phyloP scores from a whole-genome alignment of 2,113 vertebrate genomes.

The Orcinus orca region DNA sequence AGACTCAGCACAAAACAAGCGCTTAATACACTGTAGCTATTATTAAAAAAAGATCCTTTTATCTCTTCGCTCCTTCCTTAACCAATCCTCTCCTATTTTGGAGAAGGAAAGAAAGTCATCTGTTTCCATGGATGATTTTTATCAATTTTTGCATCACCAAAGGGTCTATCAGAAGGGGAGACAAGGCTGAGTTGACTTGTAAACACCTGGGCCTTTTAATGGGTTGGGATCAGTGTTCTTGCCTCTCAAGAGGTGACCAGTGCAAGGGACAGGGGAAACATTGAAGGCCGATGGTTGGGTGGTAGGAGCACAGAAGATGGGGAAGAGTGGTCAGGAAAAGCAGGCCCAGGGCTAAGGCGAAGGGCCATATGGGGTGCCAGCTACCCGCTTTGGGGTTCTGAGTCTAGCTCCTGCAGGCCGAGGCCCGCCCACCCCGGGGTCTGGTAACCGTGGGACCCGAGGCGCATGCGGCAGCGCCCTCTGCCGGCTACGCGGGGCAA shows the following conservation, averaged over 20 bases:
- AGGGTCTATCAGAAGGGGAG: neutral
- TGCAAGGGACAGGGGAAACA: neutral
- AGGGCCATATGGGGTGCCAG: neutral
- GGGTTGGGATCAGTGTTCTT: neutral
- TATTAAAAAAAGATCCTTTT: constrained; percentile 29
- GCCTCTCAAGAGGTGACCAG: neutral
- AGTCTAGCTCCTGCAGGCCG: neutral
- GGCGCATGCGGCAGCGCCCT: constrained; percentile 67
- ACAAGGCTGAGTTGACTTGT: neutral
- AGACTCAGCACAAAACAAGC: neutral
- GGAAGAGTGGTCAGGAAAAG: neutral
- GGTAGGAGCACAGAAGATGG: neutral
- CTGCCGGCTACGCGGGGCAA: constrained; percentile 33
- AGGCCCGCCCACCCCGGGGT: neutral
- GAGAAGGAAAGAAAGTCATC: constrained; percentile 32
- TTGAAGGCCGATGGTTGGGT: neutral
- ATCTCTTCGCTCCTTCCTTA: neutral
- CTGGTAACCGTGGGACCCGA: neutral
- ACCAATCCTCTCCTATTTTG: constrained; percentile 5
- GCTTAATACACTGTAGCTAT: neutral
- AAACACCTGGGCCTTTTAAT: neutral
- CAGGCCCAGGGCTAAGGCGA: neutral
- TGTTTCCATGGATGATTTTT: constrained; percentile 32
- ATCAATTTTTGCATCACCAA: constrained; percentile 24
- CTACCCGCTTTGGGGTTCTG: neutral